phyloP scores from a whole-genome alignment of 2,888 invertebrate genomes.

The Taphrorychus bicolor region DNA sequence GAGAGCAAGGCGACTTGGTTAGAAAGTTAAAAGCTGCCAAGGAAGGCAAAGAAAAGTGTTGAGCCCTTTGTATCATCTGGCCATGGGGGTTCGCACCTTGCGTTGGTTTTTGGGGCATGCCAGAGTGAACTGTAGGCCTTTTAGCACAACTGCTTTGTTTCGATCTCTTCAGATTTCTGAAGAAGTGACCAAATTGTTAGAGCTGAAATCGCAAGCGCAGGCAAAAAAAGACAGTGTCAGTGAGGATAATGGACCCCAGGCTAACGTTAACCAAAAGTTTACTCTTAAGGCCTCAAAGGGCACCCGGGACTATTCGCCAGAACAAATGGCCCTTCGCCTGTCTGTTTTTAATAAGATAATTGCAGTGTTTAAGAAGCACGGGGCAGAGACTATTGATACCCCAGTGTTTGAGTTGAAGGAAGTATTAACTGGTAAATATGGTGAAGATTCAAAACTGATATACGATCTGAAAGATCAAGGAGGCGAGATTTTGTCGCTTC shows the following conservation, averaged over 20 bases:
- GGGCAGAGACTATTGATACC: conserved; percentile 97
- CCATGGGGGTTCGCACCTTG: conserved; percentile 46
- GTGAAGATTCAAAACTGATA: conserved; percentile 98
- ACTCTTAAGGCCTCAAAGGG: conserved; percentile 91
- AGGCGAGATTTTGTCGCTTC: conserved; percentile 92
- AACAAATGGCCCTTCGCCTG: conserved; percentile 93
- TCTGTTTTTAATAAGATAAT: conserved; percentile 86
- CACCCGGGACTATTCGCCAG: conserved; percentile 92
- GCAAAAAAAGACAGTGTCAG: conserved; percentile 67
- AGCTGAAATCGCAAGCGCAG: conserved; percentile 72
- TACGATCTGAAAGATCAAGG: conserved; percentile 99
- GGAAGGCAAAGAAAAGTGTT: conserved; percentile 68
- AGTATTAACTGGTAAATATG: conserved; percentile 98
- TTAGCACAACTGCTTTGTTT: conserved; percentile 46
- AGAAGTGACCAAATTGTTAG: conserved; percentile 82
- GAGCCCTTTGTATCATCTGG: conserved; percentile 38
- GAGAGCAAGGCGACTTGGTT: conserved; percentile 81
- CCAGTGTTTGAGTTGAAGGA: conserved; percentile 98
- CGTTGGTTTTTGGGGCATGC: conserved; percentile 54
- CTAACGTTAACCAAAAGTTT: conserved; percentile 70
- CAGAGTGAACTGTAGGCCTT: conserved; percentile 49
- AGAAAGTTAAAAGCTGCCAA: conserved; percentile 82
- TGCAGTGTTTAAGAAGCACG: conserved; percentile 92
- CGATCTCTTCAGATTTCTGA: conserved; percentile 72
- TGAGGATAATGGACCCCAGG: conserved; percentile 52